Evolutionary conservation across 1,140 invertebrate genomes (phyloP).

Genomic region (Drosophila sucinea): DNA sequence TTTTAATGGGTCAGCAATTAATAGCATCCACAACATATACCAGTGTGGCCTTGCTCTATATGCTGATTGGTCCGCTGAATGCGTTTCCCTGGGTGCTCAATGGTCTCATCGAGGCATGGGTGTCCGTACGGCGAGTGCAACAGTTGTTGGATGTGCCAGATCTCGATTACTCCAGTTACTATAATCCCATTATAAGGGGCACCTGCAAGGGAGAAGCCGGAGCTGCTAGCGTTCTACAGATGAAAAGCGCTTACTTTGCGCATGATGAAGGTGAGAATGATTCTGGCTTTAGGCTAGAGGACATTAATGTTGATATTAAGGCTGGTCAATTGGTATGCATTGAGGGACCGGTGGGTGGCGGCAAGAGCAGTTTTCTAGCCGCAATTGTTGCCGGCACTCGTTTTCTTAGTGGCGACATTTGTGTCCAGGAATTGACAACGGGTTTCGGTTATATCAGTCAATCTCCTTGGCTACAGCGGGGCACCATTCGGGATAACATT

Average conservation of each 20-base stretch:
- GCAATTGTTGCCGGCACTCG: slow-evolving; percentile 89
- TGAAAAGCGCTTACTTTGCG: slow-evolving; percentile 67
- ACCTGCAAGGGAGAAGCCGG: slow-evolving; percentile 27
- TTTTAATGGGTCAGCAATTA: slow-evolving; percentile 91
- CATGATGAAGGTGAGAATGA: slow-evolving; percentile 42
- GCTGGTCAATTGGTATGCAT: slow-evolving; percentile 87
- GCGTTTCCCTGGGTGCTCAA: slow-evolving; percentile 99
- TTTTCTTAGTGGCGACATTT: slow-evolving; percentile 85
- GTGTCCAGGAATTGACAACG: slow-evolving; percentile 87
- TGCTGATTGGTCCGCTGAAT: slow-evolving; percentile 98
- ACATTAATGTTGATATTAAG: slow-evolving; percentile 74
- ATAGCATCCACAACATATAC: slow-evolving; percentile 97
- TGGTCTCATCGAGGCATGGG: slow-evolving; percentile 96
- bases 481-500: slow-evolving; percentile 96
- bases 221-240: slow-evolving; percentile 59
- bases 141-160: slow-evolving; percentile 84
- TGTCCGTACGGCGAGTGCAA: slow-evolving; percentile 93
- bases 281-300: slow-evolving; percentile 42
- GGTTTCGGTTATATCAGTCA: slow-evolving; percentile 95
- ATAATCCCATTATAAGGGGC: slow-evolving; percentile 72
- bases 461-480: slow-evolving; percentile 95
- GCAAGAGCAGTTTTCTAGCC: slow-evolving; percentile 89
- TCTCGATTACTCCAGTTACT: slow-evolving; percentile 78
- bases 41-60: slow-evolving; percentile 96
- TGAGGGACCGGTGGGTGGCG: slow-evolving; percentile 89